These are phyloP conservation scores for Elysia crispata DNA, from an alignment of 2,888 invertebrate genomes.

Conservation along the genomic window DNA sequence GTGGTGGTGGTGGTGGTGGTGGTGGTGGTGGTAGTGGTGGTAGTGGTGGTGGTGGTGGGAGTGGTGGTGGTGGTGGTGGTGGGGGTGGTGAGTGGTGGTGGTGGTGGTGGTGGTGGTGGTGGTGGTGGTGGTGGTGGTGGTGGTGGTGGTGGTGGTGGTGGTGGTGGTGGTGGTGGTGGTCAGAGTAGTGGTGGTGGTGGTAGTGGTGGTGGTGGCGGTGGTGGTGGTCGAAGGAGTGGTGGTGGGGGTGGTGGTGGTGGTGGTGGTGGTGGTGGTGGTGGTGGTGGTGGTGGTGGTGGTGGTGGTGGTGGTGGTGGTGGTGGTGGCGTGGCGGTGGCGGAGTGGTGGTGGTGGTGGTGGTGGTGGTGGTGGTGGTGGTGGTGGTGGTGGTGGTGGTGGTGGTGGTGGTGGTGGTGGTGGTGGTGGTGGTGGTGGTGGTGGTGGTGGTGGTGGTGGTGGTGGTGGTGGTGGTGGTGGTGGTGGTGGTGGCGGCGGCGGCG, in stretches of 20 bases:
- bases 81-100: not conserved
- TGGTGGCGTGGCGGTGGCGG: too few relatives aligned
- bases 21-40: not conserved
- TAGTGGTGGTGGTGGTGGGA: not conserved
- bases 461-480: too few relatives aligned
- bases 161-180: not conserved
- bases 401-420: not conserved
- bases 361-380: not conserved
- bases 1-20: too few relatives aligned
- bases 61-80: too few relatives aligned
- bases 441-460: too few relatives aligned
- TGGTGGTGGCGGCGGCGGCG: not conserved
- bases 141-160: not conserved
- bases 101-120: not conserved
- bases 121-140: not conserved
- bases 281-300: not conserved
- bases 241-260: too few relatives aligned
- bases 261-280: not conserved
- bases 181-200: not conserved
- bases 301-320: not conserved
- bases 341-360: too few relatives aligned
- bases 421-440: too few relatives aligned
- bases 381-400: not conserved
- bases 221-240: too few relatives aligned
- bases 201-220: not conserved